phyloP scores from a whole-genome alignment of 2,797 vertebrate genomes.

The Lagodon rhomboides region DNA sequence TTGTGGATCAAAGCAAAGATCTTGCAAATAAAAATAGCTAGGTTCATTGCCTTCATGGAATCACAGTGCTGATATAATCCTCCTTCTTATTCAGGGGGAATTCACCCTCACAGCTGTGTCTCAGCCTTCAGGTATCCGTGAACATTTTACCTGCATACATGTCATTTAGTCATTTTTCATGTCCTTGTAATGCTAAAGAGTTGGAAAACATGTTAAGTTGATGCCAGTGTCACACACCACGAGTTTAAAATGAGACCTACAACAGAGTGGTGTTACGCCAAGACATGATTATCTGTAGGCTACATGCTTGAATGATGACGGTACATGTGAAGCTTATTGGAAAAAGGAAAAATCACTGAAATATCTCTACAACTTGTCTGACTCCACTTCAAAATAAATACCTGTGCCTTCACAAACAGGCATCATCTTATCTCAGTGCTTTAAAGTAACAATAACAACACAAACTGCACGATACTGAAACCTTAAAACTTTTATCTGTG shows the following conservation, averaged over 20 bases:
- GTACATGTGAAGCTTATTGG: slow-evolving; percentile 29
- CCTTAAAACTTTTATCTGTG: slow-evolving; percentile 4
- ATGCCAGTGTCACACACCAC: slow-evolving; percentile 19
- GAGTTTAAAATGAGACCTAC: slow-evolving; percentile 29
- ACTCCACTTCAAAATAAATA: slow-evolving; percentile 51
- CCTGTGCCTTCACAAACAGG: slow-evolving; percentile 27
- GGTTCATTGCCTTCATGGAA: background rate
- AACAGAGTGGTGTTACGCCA: slow-evolving; percentile 16
- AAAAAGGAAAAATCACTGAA: slow-evolving; percentile 24
- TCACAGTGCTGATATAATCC: background rate
- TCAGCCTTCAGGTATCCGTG: background rate
- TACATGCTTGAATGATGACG: slow-evolving; percentile 40
- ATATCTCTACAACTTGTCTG: slow-evolving; percentile 18
- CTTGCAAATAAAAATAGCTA: background rate
- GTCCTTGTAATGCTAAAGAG: slow-evolving; percentile 8
- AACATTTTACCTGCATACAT: slow-evolving; percentile 16
- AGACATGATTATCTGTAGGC: slow-evolving; percentile 27
- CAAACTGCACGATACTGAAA: slow-evolving; percentile 32
- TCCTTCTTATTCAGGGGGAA: background rate
- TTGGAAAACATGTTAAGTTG: slow-evolving; percentile 2
- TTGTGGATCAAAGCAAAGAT: background rate
- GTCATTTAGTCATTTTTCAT: slow-evolving; percentile 4
- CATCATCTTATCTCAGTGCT: slow-evolving; percentile 39
- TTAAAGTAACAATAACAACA: slow-evolving; percentile 48
- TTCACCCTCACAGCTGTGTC: background rate